Percentiles rank a stretch among this genome's conserved stretches.
Conservation (phyloP, 2,113 vertebrate genomes). For the Merops nubicus region DNA sequence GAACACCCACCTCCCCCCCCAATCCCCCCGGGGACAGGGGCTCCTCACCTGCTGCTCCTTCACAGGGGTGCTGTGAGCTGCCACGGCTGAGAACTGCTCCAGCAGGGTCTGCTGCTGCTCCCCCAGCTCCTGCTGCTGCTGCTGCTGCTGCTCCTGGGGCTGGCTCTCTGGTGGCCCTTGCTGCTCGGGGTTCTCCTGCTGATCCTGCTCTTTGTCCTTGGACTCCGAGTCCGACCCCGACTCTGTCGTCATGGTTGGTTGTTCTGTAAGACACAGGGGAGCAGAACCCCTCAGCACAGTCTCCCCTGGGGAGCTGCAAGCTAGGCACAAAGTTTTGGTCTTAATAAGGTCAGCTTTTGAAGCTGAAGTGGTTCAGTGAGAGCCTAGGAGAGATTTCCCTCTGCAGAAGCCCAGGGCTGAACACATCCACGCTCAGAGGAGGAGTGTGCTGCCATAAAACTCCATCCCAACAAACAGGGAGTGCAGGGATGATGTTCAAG, state of each 20-base stretch:
- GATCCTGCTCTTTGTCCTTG: conserved; percentile 85
- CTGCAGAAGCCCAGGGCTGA: no score
- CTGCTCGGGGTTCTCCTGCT: conserved; percentile 70
- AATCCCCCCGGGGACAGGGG: rapidly evolving
- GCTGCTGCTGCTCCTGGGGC: not conserved
- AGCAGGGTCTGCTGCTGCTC: conserved; percentile 71
- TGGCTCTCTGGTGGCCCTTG: conserved; percentile 51
- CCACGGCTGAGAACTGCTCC: conserved; percentile 82
- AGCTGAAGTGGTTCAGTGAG: not conserved
- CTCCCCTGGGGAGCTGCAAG: not conserved
- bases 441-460: rapidly evolving
- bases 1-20: rapidly evolving
- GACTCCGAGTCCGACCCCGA: conserved; percentile 87
- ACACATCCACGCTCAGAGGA: not conserved
- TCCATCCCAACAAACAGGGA: no score
- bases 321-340: not conserved
- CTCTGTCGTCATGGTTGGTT: conserved; percentile 95
- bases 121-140: not conserved
- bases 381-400: no score
- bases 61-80: conserved; percentile 85
- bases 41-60: conserved; percentile 76
- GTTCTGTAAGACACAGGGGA: conserved; percentile 76
- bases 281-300: not conserved
- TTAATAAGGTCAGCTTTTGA: not conserved
- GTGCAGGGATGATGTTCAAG: no score